phyloP scores from a whole-genome alignment of 2,888 invertebrate genomes.

The Eurytoma adleriae region DNA sequence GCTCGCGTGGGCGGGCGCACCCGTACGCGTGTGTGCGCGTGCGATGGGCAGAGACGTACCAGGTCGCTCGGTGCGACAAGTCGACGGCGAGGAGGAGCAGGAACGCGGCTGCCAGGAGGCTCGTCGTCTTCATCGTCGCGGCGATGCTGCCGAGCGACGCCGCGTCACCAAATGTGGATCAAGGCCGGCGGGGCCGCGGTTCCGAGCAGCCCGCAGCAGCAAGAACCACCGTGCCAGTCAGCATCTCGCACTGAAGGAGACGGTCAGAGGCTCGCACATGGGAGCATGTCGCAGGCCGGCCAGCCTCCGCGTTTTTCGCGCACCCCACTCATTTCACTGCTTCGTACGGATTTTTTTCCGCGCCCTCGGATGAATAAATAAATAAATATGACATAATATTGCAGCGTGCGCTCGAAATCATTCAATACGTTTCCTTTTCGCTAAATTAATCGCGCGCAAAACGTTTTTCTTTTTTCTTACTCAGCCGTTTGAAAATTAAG shows the following conservation, averaged over 20 bases:
- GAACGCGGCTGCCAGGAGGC: conserved; percentile 21
- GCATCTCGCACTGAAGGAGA: conserved; percentile 27
- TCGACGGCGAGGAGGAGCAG: conserved; percentile 39
- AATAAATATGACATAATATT: no score
- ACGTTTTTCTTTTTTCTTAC: no score
- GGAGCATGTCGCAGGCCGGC: not conserved
- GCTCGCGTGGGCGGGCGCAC: no score
- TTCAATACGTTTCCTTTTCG: no score
- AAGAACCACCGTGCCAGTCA: conserved; percentile 25
- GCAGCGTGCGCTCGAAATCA: no score
- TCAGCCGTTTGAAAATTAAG: no score
- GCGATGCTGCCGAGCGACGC: conserved; percentile 1
- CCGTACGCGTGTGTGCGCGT: no score
- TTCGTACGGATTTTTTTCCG: no score
- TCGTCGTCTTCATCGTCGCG: conserved; percentile 34
- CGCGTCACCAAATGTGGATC: conserved; percentile 66
- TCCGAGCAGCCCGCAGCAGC: conserved; percentile 8
- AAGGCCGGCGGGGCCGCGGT: conserved; percentile 59
- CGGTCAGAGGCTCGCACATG: not conserved
- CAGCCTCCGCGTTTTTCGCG: no score
- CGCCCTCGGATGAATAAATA: no score
- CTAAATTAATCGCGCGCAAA: no score
- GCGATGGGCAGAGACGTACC: conserved; percentile 22
- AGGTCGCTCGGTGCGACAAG: conserved; percentile 49
- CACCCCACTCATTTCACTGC: no score